phyloP scores from a whole-genome alignment of 2,113 vertebrate genomes.

The Cinclus cinclus region DNA sequence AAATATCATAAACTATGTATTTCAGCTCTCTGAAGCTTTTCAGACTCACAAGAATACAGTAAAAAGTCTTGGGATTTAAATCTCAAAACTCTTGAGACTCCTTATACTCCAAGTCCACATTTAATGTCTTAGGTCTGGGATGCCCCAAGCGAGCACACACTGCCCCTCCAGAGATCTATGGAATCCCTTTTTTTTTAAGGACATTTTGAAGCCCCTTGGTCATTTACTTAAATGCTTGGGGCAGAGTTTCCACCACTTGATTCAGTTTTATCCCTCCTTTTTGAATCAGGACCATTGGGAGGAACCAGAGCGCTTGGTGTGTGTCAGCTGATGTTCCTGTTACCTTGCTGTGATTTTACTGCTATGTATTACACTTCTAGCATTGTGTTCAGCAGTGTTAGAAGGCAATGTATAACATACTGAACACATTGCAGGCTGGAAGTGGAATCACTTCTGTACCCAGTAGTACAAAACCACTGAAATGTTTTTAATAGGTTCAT shows the following conservation, averaged over 20 bases:
- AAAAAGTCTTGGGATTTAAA: background rate
- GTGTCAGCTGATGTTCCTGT: too few species aligned
- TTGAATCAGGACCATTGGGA: background rate
- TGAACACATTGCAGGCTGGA: background rate
- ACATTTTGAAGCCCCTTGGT: background rate
- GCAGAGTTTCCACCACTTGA: background rate
- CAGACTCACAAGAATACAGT: background rate
- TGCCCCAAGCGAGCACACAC: accelerated
- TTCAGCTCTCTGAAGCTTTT: background rate
- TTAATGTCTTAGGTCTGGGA: background rate
- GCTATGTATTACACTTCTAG: too few species aligned
- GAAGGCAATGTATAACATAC: background rate
- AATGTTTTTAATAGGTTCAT: background rate
- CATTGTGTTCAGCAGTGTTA: background rate
- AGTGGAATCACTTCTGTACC: background rate
- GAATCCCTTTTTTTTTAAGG: background rate
- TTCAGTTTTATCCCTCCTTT: background rate
- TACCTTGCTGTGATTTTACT: background rate
- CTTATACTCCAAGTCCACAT: background rate
- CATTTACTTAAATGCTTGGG: background rate
- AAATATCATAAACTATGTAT: background rate
- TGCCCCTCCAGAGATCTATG: background rate
- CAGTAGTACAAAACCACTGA: background rate
- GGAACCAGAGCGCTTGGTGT: background rate
- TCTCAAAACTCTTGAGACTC: background rate